A percentile compares a stretch with the other conserved stretches of the same genome.
These are phyloP conservation scores for Paramuricea clavata DNA, from an alignment of 92 coral and sea anemone genomes.

Conservation along the genomic window DNA sequence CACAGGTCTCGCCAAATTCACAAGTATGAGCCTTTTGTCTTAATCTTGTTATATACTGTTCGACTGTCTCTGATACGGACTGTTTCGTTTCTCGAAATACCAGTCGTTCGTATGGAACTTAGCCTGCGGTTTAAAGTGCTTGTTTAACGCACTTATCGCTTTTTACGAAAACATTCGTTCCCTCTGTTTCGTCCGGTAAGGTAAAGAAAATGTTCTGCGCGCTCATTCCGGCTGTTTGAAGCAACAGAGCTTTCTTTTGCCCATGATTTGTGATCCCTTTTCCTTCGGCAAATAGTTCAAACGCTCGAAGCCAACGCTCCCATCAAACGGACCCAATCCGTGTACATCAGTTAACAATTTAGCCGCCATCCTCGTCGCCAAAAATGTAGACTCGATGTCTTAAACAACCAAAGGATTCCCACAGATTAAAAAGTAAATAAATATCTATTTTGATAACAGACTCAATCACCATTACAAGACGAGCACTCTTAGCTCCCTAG, in stretches of 20 bases:
- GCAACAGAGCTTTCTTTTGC: conserved; percentile 68
- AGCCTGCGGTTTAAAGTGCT: conserved; percentile 58
- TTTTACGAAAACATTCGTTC: conserved; percentile 9
- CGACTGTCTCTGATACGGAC: conserved; percentile 56
- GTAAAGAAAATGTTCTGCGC: conserved; percentile 70
- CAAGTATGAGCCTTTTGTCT: conserved; percentile 64
- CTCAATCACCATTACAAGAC: too few species aligned
- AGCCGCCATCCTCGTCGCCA: too few species aligned
- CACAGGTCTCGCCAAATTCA: conserved; percentile 54
- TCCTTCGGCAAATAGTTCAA: conserved; percentile 45
- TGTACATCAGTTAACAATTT: too few species aligned
- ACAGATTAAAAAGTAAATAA: too few species aligned
- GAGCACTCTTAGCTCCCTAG: too few species aligned
- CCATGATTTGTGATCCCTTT: conserved; percentile 60
- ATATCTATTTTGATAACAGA: too few species aligned
- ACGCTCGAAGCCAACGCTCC: conserved; percentile 68
- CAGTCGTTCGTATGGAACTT: conserved; percentile 61
- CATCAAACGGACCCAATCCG: too few species aligned
- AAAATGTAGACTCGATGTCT: too few species aligned
- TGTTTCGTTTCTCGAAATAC: conserved; percentile 56
- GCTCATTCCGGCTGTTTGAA: conserved; percentile 65
- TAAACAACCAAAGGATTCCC: too few species aligned
- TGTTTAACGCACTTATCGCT: conserved; percentile 54
- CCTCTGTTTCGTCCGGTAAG: conserved; percentile 22
- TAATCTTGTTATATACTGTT: conserved; percentile 67